Evolutionary conservation across 2,113 vertebrate genomes (phyloP), one percentile per base, ranked within the genome.

Genomic region (Solea solea): DNA sequence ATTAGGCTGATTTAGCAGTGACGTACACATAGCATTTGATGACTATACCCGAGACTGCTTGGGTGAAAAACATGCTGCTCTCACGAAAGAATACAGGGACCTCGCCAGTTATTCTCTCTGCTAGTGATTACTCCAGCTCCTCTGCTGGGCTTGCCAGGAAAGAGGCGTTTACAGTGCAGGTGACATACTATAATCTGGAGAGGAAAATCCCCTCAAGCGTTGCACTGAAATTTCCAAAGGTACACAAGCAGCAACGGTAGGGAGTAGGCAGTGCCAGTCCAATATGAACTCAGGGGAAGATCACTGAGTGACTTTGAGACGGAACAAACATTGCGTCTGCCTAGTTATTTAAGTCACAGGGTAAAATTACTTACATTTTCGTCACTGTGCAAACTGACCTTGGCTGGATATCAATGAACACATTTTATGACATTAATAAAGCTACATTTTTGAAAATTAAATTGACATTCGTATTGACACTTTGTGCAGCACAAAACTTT

Each of bases 161-260:
- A 64, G 13, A 74, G 42, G 60, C 2, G n/a, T 71, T 80, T 74
- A 76, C 46, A 74, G 58, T 63, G 44, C 64, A 77, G 59, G 76
- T 78, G 66, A 80, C 62, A 77, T 49, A 60, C 41, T 66, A 12
- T 50, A 46, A 71, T 75, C 58, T 52, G 40, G 27, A 15, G 25
- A 67, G 65, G 67, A 67, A 74, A 80, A 80, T 73, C 25, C 39
- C 66, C 44, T 49, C 1, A 1, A 64, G 71, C 27, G 8, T 45
- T 41, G 34, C 51, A n/a, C 42, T 64, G 16, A 14, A 58, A 21
- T 69, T 76, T 72, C 34, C 70, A 67, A 59, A 51, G 60, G 42
- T 25, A 72, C 77, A 54, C 56, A 52, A 50, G 55, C n/a, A 69
- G 40, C 49, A 59, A 63, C 15, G 10, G 41, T 9, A 25, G 54